Evolutionary conservation across 2,888 invertebrate species (phyloP).

Genomic region (Buathra laborator): DNA sequence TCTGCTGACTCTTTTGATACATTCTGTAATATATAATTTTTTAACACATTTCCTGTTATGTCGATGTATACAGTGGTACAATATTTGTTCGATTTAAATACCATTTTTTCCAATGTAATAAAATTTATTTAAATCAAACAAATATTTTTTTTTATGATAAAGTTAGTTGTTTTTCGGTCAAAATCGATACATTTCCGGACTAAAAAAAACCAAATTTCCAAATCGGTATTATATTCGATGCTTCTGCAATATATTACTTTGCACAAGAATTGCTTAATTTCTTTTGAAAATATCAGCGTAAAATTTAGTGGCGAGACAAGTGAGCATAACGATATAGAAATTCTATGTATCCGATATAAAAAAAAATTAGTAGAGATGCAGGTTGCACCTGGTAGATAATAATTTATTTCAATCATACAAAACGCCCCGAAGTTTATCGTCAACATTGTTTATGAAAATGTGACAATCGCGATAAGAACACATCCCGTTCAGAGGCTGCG

Average conservation of each 20-base stretch:
- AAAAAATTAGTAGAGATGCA: background rate
- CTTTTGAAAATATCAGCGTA: too few species aligned
- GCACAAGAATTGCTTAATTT: too few species aligned
- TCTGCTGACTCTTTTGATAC: constrained; percentile 21
- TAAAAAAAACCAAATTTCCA: background rate
- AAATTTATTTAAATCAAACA: background rate
- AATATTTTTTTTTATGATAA: background rate
- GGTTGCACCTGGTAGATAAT: constrained; percentile 36
- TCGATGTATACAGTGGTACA: background rate
- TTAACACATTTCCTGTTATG: background rate
- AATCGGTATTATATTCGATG: too few species aligned
- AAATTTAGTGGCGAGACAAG: background rate
- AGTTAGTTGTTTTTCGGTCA: too few species aligned
- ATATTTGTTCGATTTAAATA: background rate
- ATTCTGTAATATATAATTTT: background rate
- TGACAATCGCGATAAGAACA: constrained; percentile 12
- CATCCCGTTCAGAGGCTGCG: constrained; percentile 6
- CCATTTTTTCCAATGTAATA: background rate
- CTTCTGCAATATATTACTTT: too few species aligned
- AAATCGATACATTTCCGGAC: background rate
- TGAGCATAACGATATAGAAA: background rate
- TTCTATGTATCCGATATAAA: background rate
- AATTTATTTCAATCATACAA: background rate
- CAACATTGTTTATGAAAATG: constrained; percentile 40
- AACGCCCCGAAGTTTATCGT: background rate